Percentiles rank a stretch among this genome's conserved stretches.
Conservation (phyloP, 2,797 vertebrate species). For the Poeciliopsis gracilis region DNA sequence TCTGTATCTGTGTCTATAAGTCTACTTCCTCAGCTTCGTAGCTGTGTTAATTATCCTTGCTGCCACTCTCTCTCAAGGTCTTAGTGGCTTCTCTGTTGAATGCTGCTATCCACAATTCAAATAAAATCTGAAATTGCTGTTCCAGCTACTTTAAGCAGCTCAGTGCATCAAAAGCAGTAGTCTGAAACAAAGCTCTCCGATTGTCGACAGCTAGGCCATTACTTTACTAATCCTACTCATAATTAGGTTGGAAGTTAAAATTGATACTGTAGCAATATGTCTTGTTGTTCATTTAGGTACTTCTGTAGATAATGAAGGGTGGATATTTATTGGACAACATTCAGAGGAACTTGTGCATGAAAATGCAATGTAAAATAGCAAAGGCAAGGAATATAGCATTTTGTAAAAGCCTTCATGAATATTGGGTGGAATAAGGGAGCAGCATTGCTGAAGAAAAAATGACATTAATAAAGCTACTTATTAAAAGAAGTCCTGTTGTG, state of each 20-base stretch:
- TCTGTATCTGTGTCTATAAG: slow-evolving; percentile 72
- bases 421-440: neutral
- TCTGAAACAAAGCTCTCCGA: slow-evolving; percentile 48
- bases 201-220: slow-evolving; percentile 54
- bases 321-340: neutral
- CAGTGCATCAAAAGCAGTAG: slow-evolving; percentile 36
- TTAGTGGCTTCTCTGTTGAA: slow-evolving; percentile 68
- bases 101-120: slow-evolving; percentile 59
- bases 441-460: neutral
- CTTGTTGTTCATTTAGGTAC: slow-evolving; percentile 4
- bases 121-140: slow-evolving; percentile 56
- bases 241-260: slow-evolving; percentile 57
- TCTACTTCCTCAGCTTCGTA: slow-evolving; percentile 61
- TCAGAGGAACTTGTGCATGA: neutral
- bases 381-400: too few relatives aligned
- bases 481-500: neutral
- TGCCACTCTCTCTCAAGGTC: slow-evolving; percentile 77
- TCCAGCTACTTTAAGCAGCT: slow-evolving; percentile 58
- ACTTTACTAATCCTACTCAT: slow-evolving; percentile 55
- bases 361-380: neutral
- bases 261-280: slow-evolving; percentile 42
- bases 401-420: neutral
- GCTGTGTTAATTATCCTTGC: slow-evolving; percentile 73
- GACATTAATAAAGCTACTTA: neutral
- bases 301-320: neutral